Base-by-base conservation (phyloP, 2,113 vertebrate species). In the Apteryx owenii region DNA sequence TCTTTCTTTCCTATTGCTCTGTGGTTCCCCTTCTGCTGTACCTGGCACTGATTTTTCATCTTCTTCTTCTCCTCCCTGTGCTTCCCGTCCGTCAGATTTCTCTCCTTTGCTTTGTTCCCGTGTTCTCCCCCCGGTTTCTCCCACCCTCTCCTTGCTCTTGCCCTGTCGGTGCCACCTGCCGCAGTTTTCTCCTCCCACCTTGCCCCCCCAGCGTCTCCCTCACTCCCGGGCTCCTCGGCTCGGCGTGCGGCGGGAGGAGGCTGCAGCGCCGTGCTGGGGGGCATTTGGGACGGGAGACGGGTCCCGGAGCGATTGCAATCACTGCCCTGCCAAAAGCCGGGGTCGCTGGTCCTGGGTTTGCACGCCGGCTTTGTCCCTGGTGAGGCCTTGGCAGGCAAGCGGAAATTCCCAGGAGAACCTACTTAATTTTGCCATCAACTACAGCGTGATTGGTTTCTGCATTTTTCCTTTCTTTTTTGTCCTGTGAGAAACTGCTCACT, bases 401-500 rank as follows among this genome's bases (percentile, higher is more conserved):
- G 61, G 62, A 85, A 85, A 77, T 48, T 85, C 92, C 62, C 53
- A 23, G 62, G 80, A 81, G 80, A 33, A 36, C 33, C 46, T n/a
- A 58, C 53, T 82, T 92, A 90, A 56, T 88, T 93, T 65, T 80
- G 62, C 66, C 17, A 7, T 89, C 91, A 89, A 68, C 56, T 73
- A 0, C 11, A 13, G 64, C 81, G 90, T 82, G 91, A 93, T 94
- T 90, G 58, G 56, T 90, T 93, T 97, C 58, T 87, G 75, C 50
- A 17, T 42, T 20, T 15, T 78, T 60, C 85, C 31, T 16, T 58
- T 31, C 31, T 54, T 25, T 28, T 83, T 51, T 28, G 26, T 44
- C 58, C 60, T 61, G 58, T 93, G 96, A 98, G 82, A 70, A 95
- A 95, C 66, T 58, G 94, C 87, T 81, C 3, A 7, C 93, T 96